phyloP scores from a whole-genome alignment of 1,140 invertebrate genomes.

The Drosophila leontia region DNA sequence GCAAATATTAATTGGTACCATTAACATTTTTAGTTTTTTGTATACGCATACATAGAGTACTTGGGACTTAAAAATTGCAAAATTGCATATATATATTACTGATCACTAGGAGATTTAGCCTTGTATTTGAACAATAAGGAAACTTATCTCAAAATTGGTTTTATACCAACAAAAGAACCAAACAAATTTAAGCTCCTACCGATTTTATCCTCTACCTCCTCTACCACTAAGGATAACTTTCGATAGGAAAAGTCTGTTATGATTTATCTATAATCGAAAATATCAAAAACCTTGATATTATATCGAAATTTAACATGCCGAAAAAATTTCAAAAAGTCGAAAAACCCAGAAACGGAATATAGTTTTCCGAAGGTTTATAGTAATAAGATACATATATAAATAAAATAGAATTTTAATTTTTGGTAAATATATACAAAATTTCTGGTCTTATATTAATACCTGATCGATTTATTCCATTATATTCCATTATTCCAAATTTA shows the following conservation, averaged over 20 bases:
- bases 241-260: too few species aligned
- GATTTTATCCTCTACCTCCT: too few species aligned
- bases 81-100: background rate
- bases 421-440: background rate
- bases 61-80: background rate
- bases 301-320: background rate
- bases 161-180: too few species aligned
- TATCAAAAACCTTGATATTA: background rate
- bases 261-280: background rate
- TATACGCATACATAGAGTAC: background rate
- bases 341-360: too few species aligned
- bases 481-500: too few species aligned
- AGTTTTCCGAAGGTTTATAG: too few species aligned
- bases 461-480: background rate
- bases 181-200: too few species aligned
- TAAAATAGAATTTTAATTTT: background rate
- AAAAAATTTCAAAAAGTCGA: background rate
- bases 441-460: background rate
- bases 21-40: background rate
- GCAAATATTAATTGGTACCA: slow-evolving; percentile 2
- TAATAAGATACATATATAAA: too few species aligned
- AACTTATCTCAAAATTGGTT: background rate
- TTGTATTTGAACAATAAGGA: background rate
- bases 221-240: too few species aligned
- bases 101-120: background rate